These are phyloP conservation scores for Chaetops frenatus DNA, from an alignment of 2,113 vertebrate species.

Conservation along the genomic window DNA sequence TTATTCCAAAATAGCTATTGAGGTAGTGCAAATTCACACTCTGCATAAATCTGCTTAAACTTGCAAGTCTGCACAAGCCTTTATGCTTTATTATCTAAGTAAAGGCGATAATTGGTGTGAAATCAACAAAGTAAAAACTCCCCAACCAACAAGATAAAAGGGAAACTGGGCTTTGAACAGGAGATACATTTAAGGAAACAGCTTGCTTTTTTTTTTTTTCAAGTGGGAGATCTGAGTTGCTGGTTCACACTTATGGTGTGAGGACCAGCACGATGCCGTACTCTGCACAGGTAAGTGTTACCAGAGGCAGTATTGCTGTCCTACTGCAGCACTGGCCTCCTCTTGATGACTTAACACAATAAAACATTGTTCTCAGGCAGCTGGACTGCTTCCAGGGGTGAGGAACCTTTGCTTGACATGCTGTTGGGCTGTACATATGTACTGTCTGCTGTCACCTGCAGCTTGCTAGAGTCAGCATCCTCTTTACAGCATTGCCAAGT, in stretches of 20 bases:
- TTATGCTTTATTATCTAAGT: neutral
- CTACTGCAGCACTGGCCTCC: neutral
- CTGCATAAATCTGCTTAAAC: neutral
- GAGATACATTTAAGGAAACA: neutral
- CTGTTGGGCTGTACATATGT: neutral
- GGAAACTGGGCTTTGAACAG: neutral
- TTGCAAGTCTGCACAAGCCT: neutral
- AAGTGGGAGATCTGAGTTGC: neutral
- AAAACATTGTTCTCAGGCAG: neutral
- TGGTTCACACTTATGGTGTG: neutral
- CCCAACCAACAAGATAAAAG: neutral
- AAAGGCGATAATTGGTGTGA: neutral
- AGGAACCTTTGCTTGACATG: neutral
- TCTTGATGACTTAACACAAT: neutral
- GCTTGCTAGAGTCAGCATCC: neutral
- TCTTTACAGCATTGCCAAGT: neutral
- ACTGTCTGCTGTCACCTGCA: neutral
- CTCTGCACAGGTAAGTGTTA: neutral
- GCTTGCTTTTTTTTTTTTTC: neutral
- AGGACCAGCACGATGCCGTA: fast-evolving
- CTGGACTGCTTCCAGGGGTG: neutral
- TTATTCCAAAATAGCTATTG: neutral
- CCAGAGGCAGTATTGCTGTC: neutral
- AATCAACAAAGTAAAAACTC: neutral
- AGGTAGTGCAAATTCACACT: neutral